Base-by-base conservation (phyloP, 2,113 vertebrate genomes). In the Coturnix japonica region DNA sequence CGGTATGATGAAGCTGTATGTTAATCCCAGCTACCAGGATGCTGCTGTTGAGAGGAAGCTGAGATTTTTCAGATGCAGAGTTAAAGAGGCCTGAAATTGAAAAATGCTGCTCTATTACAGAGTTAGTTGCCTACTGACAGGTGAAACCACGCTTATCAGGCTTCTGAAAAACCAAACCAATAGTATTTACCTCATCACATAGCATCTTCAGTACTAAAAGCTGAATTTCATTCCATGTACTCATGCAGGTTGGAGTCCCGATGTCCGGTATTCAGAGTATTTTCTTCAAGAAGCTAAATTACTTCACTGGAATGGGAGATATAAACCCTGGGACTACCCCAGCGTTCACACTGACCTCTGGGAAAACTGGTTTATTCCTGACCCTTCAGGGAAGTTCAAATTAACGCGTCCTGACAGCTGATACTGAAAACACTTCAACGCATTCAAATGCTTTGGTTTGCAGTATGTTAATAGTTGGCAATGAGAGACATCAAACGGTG, bases 301-400 rank as follows among this genome's bases (percentile, higher is more conserved):
- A 85, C 98, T 99, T 85, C 99, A 99, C 86, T 99, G 99, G 99
- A 99, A 98, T 9, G 99, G 99, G 78, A 98, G 97, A 35, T 99
- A 99, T 39, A 99, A 99, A 73, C 99, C 99, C 5, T 99, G 99
- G 99, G 98, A 97, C 60, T 98, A 98, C 41, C 98, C 98, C 9
- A 98, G 98, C 10, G 98, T 98, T 65, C 99, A 99, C 96, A 94
- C 96, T 8, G 98, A 99, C 44, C 96, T 98, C 53, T 99, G 99
- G 99, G 98, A 99, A 95, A 99, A 94, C 93, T 99, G 99, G 99
- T 99, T 99, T 93, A 97, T 99, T 81, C 98, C 99, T 35, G 99
- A 99, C 94, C 99, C 99, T 43, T 98, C 98, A 26, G 97, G 98
- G 71, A 98, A 92, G 84, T 99, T 99, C 96, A 97, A 97, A 84